Conservation (phyloP, 2,888 invertebrate species). For the Dicycla oo region DNA sequence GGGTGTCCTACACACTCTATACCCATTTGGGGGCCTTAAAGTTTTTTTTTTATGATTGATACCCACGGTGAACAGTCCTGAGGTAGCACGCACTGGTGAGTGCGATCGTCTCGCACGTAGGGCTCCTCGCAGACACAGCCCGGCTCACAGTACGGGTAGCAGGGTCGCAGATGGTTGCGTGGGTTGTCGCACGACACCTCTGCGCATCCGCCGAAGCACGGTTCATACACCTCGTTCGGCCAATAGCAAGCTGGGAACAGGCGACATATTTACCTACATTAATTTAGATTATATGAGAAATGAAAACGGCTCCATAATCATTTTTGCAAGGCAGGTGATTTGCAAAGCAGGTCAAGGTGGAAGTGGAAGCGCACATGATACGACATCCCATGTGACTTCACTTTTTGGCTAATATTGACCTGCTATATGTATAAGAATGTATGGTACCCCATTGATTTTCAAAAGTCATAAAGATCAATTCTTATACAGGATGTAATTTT, state of each 20-base stretch:
- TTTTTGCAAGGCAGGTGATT: not conserved
- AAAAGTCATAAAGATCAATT: not conserved
- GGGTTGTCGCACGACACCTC: slow-evolving; percentile 88
- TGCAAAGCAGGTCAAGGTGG: not conserved
- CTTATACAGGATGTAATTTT: too few species aligned
- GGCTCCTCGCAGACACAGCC: slow-evolving; percentile 87
- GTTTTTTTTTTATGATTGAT: not conserved
- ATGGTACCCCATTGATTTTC: not conserved
- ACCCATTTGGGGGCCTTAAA: not conserved
- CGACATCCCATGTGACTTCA: too few species aligned
- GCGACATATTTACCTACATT: not conserved
- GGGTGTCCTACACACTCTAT: not conserved
- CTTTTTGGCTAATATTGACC: not conserved
- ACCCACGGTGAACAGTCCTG: slow-evolving; percentile 87
- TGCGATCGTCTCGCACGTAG: slow-evolving; percentile 86
- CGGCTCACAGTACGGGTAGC: slow-evolving; percentile 88
- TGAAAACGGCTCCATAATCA: fast-evolving
- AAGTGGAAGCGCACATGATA: not conserved
- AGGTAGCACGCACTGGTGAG: slow-evolving; percentile 86
- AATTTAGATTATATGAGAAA: not conserved
- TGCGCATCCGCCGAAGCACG: slow-evolving; percentile 87
- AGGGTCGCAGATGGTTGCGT: slow-evolving; percentile 85
- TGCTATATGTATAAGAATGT: not conserved
- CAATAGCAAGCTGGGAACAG: slow-evolving; percentile 82
- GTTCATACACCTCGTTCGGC: slow-evolving; percentile 86